phyloP scores from a whole-genome alignment of 2,113 vertebrate genomes.

The Mohoua ochrocephala region DNA sequence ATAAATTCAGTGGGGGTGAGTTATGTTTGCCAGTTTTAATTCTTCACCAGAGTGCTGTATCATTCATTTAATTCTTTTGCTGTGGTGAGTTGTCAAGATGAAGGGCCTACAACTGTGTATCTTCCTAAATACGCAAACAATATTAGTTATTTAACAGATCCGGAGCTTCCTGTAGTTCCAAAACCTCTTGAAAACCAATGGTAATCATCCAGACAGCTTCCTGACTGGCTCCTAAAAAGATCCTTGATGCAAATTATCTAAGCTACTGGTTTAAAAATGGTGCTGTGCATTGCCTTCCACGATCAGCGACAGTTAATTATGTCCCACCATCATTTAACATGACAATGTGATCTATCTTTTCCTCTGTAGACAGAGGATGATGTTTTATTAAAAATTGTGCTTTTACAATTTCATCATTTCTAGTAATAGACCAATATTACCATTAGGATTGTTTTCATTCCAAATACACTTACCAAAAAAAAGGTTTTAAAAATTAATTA shows the following conservation, averaged over 20 bases:
- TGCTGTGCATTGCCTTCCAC: constrained; percentile 3
- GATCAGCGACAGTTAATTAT: constrained; percentile 51
- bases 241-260: constrained; percentile 1
- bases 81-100: not conserved
- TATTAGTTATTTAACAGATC: not conserved
- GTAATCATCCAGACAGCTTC: constrained; percentile 10
- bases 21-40: not conserved
- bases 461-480: constrained; percentile 43
- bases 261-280: constrained; percentile 22
- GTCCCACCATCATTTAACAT: constrained; percentile 25
- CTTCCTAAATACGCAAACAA: not conserved
- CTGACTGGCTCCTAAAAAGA: not conserved
- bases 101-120: not conserved
- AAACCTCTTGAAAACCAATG: not conserved
- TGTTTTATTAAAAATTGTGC: constrained; percentile 24
- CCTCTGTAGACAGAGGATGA: not conserved
- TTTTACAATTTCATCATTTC: constrained; percentile 52
- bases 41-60: not conserved
- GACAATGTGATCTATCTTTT: constrained; percentile 39
- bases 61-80: not conserved
- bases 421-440: constrained; percentile 47
- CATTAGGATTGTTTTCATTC: constrained; percentile 41
- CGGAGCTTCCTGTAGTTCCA: not conserved
- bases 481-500: constrained; percentile 47
- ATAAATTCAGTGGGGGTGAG: not conserved